Evolutionary conservation across 2,888 invertebrate genomes (phyloP).

Genomic region (Prionchulus punctatus): DNA sequence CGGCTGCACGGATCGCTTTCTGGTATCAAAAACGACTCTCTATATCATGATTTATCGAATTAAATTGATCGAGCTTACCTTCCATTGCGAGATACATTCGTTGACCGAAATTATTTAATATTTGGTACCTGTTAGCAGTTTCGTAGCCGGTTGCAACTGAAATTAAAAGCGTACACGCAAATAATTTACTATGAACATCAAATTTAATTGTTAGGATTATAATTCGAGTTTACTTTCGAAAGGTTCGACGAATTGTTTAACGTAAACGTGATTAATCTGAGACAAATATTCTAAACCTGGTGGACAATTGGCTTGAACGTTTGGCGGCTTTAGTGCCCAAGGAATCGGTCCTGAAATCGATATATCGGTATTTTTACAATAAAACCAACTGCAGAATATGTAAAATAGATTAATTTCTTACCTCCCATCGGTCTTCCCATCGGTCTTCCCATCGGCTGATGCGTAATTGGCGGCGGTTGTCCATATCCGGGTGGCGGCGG

Average conservation of each 20-base stretch:
- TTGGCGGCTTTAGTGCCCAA: neutral
- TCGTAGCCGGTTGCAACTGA: neutral
- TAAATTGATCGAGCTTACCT: too few relatives aligned
- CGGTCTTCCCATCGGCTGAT: neutral
- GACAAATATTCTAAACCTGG: neutral
- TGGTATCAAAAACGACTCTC: too few relatives aligned
- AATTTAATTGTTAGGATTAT: neutral
- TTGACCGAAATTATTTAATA: too few relatives aligned
- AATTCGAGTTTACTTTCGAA: neutral
- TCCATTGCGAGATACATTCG: too few relatives aligned
- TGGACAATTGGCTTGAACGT: neutral
- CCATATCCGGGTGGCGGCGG: too few relatives aligned
- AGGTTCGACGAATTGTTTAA: neutral
- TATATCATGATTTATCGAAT: too few relatives aligned
- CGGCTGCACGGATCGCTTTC: slow-evolving; percentile 14
- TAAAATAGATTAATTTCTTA: neutral
- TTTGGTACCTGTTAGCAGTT: neutral
- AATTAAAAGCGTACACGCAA: too few relatives aligned
- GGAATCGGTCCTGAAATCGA: neutral
- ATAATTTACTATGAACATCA: neutral
- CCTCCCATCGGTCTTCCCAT: neutral
- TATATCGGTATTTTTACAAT: neutral
- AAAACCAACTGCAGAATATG: neutral
- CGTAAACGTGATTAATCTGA: neutral
- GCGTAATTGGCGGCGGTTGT: neutral